Evolutionary conservation across 2,888 invertebrate genomes (phyloP).

Genomic region (Polydrusus tereticollis): DNA sequence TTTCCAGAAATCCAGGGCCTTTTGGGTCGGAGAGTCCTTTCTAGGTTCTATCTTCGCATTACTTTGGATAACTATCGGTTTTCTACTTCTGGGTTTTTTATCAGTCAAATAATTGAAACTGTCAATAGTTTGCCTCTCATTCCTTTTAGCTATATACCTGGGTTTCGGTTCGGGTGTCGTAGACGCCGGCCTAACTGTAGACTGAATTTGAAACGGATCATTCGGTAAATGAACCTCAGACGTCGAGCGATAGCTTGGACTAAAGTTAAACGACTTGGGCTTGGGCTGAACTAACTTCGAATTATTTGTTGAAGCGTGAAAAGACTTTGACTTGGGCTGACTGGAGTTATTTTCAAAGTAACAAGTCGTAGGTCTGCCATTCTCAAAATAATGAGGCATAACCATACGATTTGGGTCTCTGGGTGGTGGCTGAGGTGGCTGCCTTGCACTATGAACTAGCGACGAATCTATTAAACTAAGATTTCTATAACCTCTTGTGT

Average conservation of each 20-base stretch:
- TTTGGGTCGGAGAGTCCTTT: conserved; percentile 61
- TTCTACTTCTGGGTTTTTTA: conserved; percentile 79
- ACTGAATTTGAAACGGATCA: conserved; percentile 54
- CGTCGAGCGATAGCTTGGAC: conserved; percentile 61
- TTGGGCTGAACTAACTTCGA: conserved; percentile 64
- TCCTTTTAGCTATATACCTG: conserved; percentile 50
- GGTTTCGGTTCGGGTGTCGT: conserved; percentile 62
- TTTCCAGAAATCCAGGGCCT: conserved; percentile 76
- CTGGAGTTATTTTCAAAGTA: conserved; percentile 67
- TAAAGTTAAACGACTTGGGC: conserved; percentile 56
- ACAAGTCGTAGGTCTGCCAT: conserved; percentile 68
- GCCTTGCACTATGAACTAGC: conserved; percentile 52
- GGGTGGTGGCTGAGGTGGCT: conserved; percentile 82
- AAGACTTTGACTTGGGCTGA: conserved; percentile 54
- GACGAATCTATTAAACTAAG: conserved; percentile 59
- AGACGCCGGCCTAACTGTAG: conserved; percentile 63
- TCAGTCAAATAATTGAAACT: conserved; percentile 78
- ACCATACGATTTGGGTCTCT: conserved; percentile 77
- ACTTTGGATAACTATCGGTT: conserved; percentile 78
- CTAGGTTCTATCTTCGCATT: conserved; percentile 62
- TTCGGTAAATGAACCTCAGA: conserved; percentile 64
- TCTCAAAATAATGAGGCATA: conserved; percentile 64
- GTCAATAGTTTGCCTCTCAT: conserved; percentile 54
- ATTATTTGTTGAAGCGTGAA: conserved; percentile 52
- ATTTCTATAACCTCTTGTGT: conserved; percentile 57